These are phyloP conservation scores for Apamea sordens DNA, from an alignment of 2,888 invertebrate genomes.

Conservation along the genomic window DNA sequence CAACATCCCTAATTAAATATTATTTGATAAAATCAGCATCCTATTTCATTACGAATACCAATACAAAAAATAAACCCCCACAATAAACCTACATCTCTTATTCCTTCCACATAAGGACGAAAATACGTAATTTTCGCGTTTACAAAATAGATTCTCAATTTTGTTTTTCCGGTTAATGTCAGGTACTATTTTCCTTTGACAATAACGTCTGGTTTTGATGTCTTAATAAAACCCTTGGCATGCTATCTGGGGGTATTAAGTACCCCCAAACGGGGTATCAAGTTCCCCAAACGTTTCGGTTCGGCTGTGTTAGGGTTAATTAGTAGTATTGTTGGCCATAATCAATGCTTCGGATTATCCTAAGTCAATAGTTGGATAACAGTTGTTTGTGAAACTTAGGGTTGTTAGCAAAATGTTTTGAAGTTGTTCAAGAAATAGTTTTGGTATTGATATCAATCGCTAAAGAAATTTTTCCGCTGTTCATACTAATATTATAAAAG, in stretches of 20 bases:
- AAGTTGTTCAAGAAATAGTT: constrained; percentile 1
- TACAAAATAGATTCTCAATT: constrained; percentile 32
- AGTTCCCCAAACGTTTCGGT: constrained; percentile 60
- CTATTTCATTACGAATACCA: constrained; percentile 54
- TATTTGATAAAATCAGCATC: constrained; percentile 70
- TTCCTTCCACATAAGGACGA: constrained; percentile 48
- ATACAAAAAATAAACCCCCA: constrained; percentile 16
- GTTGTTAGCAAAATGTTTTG: background rate
- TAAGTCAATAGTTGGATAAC: constrained; percentile 54
- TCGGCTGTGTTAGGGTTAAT: constrained; percentile 68
- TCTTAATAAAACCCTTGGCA: constrained; percentile 79
- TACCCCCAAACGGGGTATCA: constrained; percentile 67
- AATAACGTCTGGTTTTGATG: constrained; percentile 82
- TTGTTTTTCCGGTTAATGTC: constrained; percentile 74
- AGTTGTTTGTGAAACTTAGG: constrained; percentile 14
- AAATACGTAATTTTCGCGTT: constrained; percentile 49
- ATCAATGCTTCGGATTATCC: constrained; percentile 52
- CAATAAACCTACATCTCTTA: constrained; percentile 24
- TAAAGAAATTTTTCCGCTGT: background rate
- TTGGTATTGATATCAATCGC: background rate
- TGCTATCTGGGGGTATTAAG: constrained; percentile 70
- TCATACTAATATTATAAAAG: background rate
- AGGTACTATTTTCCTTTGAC: constrained; percentile 79
- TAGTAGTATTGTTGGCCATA: constrained; percentile 66
- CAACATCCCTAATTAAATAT: constrained; percentile 71